Evolutionary conservation across 2,113 vertebrate species (phyloP).

Genomic region (Labeo catla): DNA sequence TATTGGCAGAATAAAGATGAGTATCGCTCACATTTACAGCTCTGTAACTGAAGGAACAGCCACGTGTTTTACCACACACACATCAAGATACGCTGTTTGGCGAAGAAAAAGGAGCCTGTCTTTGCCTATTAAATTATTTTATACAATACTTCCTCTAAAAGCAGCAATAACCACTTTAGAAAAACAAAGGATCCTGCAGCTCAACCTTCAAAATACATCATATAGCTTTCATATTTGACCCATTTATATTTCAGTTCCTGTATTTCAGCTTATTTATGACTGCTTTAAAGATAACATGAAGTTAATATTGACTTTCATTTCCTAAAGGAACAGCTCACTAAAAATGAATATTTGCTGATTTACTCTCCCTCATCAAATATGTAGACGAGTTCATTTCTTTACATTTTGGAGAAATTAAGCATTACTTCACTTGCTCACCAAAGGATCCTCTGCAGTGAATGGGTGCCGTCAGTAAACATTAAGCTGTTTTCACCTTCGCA

Average conservation of each 20-base stretch:
- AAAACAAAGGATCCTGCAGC: background rate
- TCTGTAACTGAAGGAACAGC: background rate
- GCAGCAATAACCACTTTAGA: background rate
- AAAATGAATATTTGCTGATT: too few relatives aligned
- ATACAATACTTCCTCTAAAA: slow-evolving; percentile 42
- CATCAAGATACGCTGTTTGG: background rate
- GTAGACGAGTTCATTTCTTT: too few relatives aligned
- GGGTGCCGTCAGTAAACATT: background rate
- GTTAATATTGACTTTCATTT: background rate
- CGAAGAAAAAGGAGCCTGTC: slow-evolving; percentile 22
- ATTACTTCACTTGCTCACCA: background rate
- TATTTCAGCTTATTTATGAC: background rate
- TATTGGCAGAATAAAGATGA: slow-evolving; percentile 52
- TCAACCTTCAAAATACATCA: background rate
- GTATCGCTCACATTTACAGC: slow-evolving; percentile 45
- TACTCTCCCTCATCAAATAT: too few relatives aligned
- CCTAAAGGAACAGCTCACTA: background rate
- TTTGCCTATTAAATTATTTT: slow-evolving; percentile 24
- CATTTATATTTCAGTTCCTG: background rate
- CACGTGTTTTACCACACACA: background rate
- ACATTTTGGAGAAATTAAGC: too few relatives aligned
- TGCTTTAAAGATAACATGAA: background rate
- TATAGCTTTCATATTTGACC: background rate
- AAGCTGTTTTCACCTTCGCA: too few relatives aligned
- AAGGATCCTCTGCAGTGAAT: background rate